Evolutionary conservation across 2,797 vertebrate species (phyloP).

Genomic region (Emydoidea blandingii): DNA sequence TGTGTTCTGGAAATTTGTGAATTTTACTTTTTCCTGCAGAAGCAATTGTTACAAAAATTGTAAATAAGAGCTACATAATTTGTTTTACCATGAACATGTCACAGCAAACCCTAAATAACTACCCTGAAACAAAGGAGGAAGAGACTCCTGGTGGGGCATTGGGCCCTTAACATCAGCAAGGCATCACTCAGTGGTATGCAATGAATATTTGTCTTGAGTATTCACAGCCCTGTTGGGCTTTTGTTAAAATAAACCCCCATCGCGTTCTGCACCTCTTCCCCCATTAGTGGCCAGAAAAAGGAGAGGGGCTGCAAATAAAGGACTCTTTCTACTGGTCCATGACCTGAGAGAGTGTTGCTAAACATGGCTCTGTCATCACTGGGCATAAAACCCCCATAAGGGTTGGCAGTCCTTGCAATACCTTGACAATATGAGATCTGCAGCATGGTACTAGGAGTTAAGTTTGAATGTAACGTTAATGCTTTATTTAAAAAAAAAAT

Average conservation of each 20-base stretch:
- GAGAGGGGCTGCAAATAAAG: constrained; percentile 59
- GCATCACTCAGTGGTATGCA: constrained; percentile 55
- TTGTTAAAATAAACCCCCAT: constrained; percentile 45
- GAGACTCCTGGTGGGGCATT: constrained; percentile 52
- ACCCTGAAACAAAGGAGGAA: constrained; percentile 44
- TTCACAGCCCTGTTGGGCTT: constrained; percentile 55
- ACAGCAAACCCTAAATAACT: constrained; percentile 74
- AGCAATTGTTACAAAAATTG: constrained; percentile 80
- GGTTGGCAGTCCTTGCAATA: constrained; percentile 67
- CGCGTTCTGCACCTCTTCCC: constrained; percentile 30
- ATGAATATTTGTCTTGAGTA: constrained; percentile 68
- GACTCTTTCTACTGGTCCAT: neutral
- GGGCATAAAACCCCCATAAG: constrained; percentile 15
- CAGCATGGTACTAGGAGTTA: constrained; percentile 79
- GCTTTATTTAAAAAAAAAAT: constrained; percentile 82
- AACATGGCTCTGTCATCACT: neutral
- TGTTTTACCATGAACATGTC: constrained; percentile 77
- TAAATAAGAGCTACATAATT: constrained; percentile 84
- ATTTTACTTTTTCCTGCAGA: constrained; percentile 69
- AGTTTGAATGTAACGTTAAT: constrained; percentile 82
- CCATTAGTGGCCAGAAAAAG: constrained; percentile 51
- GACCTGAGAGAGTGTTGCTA: neutral
- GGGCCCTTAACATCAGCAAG: constrained; percentile 34
- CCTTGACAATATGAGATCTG: constrained; percentile 71
- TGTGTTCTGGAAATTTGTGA: constrained; percentile 76